Evolutionary conservation across 2,797 vertebrate genomes (phyloP), one percentile per base, ranked within the genome.

Genomic region (Gymnothorax javanicus): DNA sequence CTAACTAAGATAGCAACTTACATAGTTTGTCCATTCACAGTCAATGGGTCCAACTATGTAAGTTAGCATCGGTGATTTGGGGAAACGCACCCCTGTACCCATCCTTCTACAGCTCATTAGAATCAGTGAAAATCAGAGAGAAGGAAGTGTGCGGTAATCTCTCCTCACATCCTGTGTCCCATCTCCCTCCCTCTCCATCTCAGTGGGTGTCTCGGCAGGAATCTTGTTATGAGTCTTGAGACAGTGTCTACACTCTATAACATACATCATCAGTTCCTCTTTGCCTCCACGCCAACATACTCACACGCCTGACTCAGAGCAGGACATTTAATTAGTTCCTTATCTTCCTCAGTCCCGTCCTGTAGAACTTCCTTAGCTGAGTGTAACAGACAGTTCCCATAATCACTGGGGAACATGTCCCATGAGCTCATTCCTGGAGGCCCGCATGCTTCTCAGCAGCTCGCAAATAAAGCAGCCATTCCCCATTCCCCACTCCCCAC

Each of bases 341-440:
- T 87, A 86, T 83, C 71, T 52, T 67, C 67, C 60, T 73, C 52
- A 25, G 7, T 50, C 23, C 77, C 62, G 56, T 56, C 17, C 52
- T 56, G 56, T 81, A 52, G 52, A 81, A 50, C 64, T 79, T 62
- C 25, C 7, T 17, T 13, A n/a, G 17, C 83, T 69, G 25, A 60
- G 73, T 87, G 87, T 87, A 79, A 89, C 86, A 58, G 87, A 88
- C 87, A 85, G 87, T 89, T 91, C 90, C 84, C 77, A 81, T 81
- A 23, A 23, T 54, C 77, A 23, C 77, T 0, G 17, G 56, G 77
- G 77, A 54, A 81, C 56, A 54, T 56, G 17, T 81, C 77, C 77
- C 77, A 81, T 81, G 77, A 56, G 23, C 77, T 52, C 20, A 56
- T 81, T 81, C 77, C 77, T 81, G 77, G 23, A 6, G 17, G 52